These are phyloP conservation scores for Oncorhynchus nerka DNA, from an alignment of 2,113 vertebrate species.

Conservation along the genomic window DNA sequence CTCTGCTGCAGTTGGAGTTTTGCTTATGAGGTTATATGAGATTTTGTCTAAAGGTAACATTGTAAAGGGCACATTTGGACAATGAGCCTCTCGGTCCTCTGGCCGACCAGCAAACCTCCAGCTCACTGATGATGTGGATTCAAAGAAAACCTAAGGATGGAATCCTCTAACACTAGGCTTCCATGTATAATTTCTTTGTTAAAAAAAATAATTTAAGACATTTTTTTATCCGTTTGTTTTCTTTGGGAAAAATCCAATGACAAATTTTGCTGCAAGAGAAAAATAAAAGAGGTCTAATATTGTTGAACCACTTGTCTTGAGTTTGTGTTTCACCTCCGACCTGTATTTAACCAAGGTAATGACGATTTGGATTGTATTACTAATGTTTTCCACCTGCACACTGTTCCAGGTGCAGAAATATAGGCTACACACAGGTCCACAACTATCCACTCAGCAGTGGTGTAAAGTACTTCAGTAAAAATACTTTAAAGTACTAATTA, in stretches of 20 bases:
- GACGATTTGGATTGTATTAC: not conserved
- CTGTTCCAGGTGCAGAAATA: not conserved
- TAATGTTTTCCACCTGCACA: not conserved
- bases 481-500: too few species aligned
- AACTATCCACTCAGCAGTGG: not conserved
- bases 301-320: constrained; percentile 30
- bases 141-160: constrained; percentile 18
- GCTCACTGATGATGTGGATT: constrained; percentile 10
- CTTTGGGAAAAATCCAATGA: constrained; percentile 46
- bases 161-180: constrained; percentile 52
- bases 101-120: constrained; percentile 23
- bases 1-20: constrained; percentile 38
- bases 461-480: too few species aligned
- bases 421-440: not conserved
- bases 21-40: constrained; percentile 35
- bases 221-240: constrained; percentile 37
- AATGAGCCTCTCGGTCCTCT: constrained; percentile 22
- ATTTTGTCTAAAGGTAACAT: constrained; percentile 26
- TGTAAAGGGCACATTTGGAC: constrained; percentile 17
- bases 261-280: constrained; percentile 50
- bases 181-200: constrained; percentile 50
- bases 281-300: constrained; percentile 50
- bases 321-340: not conserved
- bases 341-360: not conserved
- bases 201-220: constrained; percentile 36